Conservation (phyloP, 2,888 invertebrate species). For the Halictus ligatus region DNA sequence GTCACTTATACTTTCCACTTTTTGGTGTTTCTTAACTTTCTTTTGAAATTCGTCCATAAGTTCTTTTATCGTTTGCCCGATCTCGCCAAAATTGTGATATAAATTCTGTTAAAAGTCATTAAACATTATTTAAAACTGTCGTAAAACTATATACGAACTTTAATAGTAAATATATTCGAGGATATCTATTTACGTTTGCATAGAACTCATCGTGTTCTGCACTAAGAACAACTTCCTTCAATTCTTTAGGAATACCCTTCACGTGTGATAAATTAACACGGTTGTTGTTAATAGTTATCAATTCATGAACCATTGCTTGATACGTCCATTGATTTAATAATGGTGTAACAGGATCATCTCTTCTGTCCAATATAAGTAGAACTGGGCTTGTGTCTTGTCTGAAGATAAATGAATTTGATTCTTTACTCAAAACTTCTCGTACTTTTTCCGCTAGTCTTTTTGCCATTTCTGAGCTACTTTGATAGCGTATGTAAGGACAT, state of each 20-base stretch:
- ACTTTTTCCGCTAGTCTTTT: conserved; percentile 94
- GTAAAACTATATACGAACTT: background rate
- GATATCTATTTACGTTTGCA: conserved; percentile 88
- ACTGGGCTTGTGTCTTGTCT: conserved; percentile 91
- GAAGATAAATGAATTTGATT: conserved; percentile 94
- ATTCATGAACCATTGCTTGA: conserved; percentile 99
- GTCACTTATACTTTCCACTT: conserved; percentile 98
- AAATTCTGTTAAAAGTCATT: conserved; percentile 88
- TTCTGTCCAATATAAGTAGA: conserved; percentile 95
- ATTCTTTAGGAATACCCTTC: conserved; percentile 94
- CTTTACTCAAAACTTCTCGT: conserved; percentile 93
- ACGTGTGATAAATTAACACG: conserved; percentile 95
- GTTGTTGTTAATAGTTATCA: conserved; percentile 91
- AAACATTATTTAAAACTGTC: conserved; percentile 23
- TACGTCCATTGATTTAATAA: conserved; percentile 99
- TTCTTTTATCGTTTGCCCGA: conserved; percentile 97
- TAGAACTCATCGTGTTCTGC: conserved; percentile 99
- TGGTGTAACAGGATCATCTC: conserved; percentile 98
- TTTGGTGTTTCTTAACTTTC: conserved; percentile 97
- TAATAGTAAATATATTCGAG: conserved; percentile 10
- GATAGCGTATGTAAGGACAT: conserved; percentile 95
- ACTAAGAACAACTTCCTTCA: conserved; percentile 96
- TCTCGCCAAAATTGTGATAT: conserved; percentile 99
- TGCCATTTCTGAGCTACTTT: conserved; percentile 93
- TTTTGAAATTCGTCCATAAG: conserved; percentile 99